Percentiles rank a stretch among this genome's conserved stretches.
phyloP scores from a whole-genome alignment of 2,888 invertebrate genomes.

The Epinotia demarniana region DNA sequence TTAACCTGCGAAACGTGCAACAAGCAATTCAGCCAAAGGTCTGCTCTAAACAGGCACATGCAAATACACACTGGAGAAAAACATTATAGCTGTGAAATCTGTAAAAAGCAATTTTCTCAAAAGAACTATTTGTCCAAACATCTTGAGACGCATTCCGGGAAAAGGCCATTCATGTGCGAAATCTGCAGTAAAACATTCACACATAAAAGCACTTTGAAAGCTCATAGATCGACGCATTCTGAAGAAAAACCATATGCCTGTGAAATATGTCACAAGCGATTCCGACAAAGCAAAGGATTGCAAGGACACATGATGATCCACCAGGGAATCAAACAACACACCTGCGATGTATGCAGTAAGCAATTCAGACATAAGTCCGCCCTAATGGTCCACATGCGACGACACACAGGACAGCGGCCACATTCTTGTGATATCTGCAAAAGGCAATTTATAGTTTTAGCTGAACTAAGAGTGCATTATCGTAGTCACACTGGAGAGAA shows the following conservation, averaged over 20 bases:
- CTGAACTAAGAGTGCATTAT: slow-evolving; percentile 11
- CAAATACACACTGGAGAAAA: slow-evolving; percentile 7
- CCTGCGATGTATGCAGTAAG: slow-evolving; percentile 17
- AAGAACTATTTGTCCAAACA: slow-evolving; percentile 1
- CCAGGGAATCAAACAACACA: slow-evolving; percentile 7
- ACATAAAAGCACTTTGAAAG: slow-evolving; percentile 4
- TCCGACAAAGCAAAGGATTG: slow-evolving; percentile 4
- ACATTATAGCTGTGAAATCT: slow-evolving; percentile 1
- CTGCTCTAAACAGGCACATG: slow-evolving; percentile 8
- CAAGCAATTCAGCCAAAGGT: slow-evolving; percentile 11
- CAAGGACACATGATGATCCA: slow-evolving; percentile 9
- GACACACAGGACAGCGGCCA: neutral
- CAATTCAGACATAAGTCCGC: slow-evolving; percentile 14
- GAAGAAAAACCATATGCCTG: slow-evolving; percentile 5
- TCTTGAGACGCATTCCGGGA: neutral
- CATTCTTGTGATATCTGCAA: slow-evolving; percentile 16
- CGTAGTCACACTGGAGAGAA: slow-evolving; percentile 17
- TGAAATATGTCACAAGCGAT: neutral
- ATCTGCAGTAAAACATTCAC: slow-evolving; percentile 14
- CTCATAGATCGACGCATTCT: slow-evolving; percentile 7
- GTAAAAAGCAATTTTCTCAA: neutral
- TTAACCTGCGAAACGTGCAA: slow-evolving; percentile 12
- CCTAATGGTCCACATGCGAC: neutral
- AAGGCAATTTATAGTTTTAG: slow-evolving; percentile 7
- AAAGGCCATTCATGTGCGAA: slow-evolving; percentile 6